Conservation (phyloP, 2,888 invertebrate species). For the Cyclophora punctaria region DNA sequence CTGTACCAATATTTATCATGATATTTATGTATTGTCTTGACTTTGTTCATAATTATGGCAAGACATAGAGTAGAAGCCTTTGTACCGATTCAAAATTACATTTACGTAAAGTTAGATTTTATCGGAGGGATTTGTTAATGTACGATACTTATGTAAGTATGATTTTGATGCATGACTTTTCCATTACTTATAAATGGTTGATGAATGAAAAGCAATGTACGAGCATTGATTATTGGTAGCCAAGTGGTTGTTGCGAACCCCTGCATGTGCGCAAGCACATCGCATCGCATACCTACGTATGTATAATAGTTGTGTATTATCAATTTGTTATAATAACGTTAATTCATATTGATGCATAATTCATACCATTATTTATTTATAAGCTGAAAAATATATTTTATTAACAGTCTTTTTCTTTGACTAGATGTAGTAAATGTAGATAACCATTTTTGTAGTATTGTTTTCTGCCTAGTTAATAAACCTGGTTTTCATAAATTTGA, state of each 20-base stretch:
- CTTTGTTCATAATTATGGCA: background rate
- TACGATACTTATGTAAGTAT: no score
- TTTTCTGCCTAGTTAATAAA: slow-evolving; percentile 9
- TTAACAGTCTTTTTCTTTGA: slow-evolving; percentile 35
- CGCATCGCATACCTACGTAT: slow-evolving; percentile 7
- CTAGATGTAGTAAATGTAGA: slow-evolving; percentile 69
- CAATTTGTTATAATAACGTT: slow-evolving; percentile 39
- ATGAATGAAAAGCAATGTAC: background rate
- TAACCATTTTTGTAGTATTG: slow-evolving; percentile 44
- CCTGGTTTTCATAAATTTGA: background rate
- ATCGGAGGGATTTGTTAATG: no score
- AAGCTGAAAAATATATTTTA: slow-evolving; percentile 43
- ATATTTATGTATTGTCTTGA: background rate
- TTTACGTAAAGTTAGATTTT: no score
- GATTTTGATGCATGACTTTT: no score
- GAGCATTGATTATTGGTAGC: slow-evolving; percentile 1
- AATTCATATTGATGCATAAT: slow-evolving; percentile 32
- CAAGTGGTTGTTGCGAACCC: no score
- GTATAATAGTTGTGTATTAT: slow-evolving; percentile 34
- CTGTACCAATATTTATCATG: background rate
- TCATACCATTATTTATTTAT: slow-evolving; percentile 54
- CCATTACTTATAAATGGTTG: background rate
- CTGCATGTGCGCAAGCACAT: no score
- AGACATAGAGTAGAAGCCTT: no score
- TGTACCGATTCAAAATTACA: no score